Percentiles rank a stretch among this genome's conserved stretches.
phyloP scores from a whole-genome alignment of 2,113 vertebrate genomes.

The Diphyllodes magnificus region DNA sequence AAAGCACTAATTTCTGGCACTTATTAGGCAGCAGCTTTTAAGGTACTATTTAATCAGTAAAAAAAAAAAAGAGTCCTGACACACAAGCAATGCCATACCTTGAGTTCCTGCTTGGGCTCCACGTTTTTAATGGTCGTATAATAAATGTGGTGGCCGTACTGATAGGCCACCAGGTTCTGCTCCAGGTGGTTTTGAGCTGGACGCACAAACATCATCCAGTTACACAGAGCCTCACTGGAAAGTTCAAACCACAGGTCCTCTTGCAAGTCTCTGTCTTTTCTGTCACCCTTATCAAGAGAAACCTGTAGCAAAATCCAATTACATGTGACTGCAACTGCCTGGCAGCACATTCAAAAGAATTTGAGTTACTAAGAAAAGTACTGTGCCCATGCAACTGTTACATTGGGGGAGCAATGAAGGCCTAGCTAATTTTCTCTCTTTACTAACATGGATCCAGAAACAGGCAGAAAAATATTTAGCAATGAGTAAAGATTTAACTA shows the following conservation, averaged over 20 bases:
- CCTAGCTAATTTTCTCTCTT: background rate
- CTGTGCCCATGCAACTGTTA: background rate
- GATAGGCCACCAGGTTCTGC: slow-evolving; percentile 97
- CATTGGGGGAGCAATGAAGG: background rate
- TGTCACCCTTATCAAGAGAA: slow-evolving; percentile 79
- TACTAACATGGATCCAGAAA: background rate
- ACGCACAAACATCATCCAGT: slow-evolving; percentile 99
- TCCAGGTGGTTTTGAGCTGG: slow-evolving; percentile 95
- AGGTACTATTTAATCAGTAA: background rate
- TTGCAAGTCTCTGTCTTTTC: slow-evolving; percentile 79
- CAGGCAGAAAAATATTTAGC: background rate
- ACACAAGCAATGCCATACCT: slow-evolving; percentile 68
- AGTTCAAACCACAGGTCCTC: slow-evolving; percentile 92
- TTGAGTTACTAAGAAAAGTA: background rate
- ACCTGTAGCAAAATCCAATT: slow-evolving; percentile 73
- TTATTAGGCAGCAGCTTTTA: background rate
- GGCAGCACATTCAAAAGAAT: background rate
- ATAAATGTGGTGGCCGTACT: slow-evolving; percentile 94
- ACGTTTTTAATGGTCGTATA: slow-evolving; percentile 96
- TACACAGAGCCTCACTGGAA: slow-evolving; percentile 91
- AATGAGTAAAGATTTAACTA: background rate
- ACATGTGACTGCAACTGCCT: background rate
- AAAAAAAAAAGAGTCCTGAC: background rate
- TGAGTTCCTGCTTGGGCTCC: slow-evolving; percentile 96
- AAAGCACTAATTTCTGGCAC: background rate